Base-by-base conservation (phyloP, 2,888 invertebrate species). In the Agrilus biguttatus region DNA sequence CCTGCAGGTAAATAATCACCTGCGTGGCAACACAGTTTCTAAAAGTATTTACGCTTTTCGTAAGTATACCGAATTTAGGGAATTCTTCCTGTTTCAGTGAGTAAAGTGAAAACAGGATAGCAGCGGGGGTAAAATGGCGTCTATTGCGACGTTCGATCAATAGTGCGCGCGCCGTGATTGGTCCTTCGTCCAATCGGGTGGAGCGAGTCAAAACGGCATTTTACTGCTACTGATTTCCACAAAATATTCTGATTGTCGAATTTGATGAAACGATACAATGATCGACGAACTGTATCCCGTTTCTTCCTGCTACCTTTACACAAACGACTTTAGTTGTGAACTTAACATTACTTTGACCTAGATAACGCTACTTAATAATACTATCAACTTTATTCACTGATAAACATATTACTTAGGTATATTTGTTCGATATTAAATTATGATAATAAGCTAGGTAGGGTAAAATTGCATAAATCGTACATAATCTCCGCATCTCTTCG, bases 141-240 rank as follows among this genome's bases (percentile, higher is more conserved):
- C 62, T 52, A 51, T 50, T 48, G 61, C 62, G 64, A 63, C 63
- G 63, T 60, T 55, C 60, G 66, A 66, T 67, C 67, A 65, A 67
- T 67, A 66, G 54, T 55, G 57, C 60, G 51, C 56, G 55, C 54
- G 50, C 56, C 55, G 54, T 58, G 62, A 66, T 66, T 66, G 65
- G 65, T 51, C 55, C 56, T 55, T 48, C 53, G 54, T 53, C 53
- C 51, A 52, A 52, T 53, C 53, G 60, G 58, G 56, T 55, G 59
- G 55, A 58, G 55, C 50, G 53, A 55, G 51, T 55, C 53, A 57
- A 55, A 55, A 54, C 57, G 55, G 57, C 57, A 53, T 59, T 52
- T 60, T 57, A 57, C 59, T 57, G 56, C 58, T 60, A 54, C 58
- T 60, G 62, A 62, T 62, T 61, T 59, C 56, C 50, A 47, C 50